Base-by-base conservation (phyloP, 2,888 invertebrate species). In the Eristalis pertinax region DNA sequence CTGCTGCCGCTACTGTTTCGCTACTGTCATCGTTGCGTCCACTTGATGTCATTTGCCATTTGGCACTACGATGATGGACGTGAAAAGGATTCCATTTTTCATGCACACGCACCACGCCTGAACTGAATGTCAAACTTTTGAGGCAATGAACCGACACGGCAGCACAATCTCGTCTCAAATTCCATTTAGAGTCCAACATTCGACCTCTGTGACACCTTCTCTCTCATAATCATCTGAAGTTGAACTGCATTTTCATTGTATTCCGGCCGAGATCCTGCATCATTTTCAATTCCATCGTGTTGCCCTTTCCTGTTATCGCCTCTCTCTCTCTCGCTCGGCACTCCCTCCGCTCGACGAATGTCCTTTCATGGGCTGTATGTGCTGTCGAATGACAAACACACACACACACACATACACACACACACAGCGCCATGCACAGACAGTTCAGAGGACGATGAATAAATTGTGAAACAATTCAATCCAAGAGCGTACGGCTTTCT, bases 391-490 rank as follows among this genome's bases (percentile, higher is more conserved):
- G 73, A 73, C 60, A 43, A 79, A 73, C 73, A 65, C 4, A 29
- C 29, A 29, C 29, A 29, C 29, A 29, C 29, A 29, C 29, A 29
- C 29, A 29, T 0, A 4, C 29, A 29, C 4, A 0, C 29, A 29
- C 4, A 4, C 26, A 2, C 29, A 29, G 29, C 5, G n/a, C 35
- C 69, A n/a, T 32, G 62, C 63, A n/a, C 32, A 73, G 38, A 70
- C 79, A 60, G 56, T 79, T 32, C 32, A 32, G 65, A 70, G 56
- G 73, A 72, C 68, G 65, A 80, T 80, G 80, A 80, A 80, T 80
- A 80, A 80, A 80, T 80, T 80, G 80, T 80, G 73, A 80, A 80
- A 80, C 80, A 80, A 80, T 80, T 80, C 73, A 65, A 80, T 80
- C 80, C 67, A 73, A 68, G 73, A 80, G 62, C 80, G 65, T 72